Percentiles rank a stretch among this genome's conserved stretches.
phyloP scores from a whole-genome alignment of 1,140 invertebrate genomes.

The Sycobia sp. region DNA sequence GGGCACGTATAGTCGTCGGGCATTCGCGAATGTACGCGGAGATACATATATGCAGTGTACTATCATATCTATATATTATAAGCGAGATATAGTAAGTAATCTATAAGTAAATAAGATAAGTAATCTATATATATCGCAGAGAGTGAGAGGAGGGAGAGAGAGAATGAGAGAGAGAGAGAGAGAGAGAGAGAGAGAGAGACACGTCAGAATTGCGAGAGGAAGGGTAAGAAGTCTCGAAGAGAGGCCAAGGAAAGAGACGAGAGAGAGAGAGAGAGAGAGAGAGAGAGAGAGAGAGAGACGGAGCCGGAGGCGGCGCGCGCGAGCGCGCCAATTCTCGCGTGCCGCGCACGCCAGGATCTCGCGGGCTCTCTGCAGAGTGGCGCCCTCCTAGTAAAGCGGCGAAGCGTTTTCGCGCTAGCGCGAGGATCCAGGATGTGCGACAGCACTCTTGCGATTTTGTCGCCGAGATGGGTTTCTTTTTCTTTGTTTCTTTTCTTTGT shows the following conservation, averaged over 20 bases:
- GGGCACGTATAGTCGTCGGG: no score
- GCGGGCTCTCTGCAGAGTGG: constrained; percentile 46
- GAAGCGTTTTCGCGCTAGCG: constrained; percentile 6
- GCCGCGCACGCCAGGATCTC: not conserved
- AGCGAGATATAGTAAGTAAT: not conserved
- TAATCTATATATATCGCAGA: no score
- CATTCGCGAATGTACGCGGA: not conserved
- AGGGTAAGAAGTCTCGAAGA: constrained; percentile 7
- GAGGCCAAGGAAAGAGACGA: not conserved
- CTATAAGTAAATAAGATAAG: no score
- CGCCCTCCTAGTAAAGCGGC: constrained; percentile 48
- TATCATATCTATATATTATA: not conserved
- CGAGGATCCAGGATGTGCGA: no score
- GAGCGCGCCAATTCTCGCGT: constrained; percentile 22
- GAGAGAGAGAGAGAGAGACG: constrained; percentile 37
- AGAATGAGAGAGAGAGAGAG: constrained; percentile 24
- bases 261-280: constrained; percentile 32
- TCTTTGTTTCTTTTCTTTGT: no score
- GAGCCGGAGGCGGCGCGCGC: not conserved
- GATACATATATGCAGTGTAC: not conserved
- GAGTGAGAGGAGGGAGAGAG: not conserved
- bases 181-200: constrained; percentile 32
- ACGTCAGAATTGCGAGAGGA: constrained; percentile 32
- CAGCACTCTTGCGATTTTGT: no score
- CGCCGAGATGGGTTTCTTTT: no score